Conservation (phyloP, 1,140 invertebrate genomes). For the Neodiprion virginianus region DNA sequence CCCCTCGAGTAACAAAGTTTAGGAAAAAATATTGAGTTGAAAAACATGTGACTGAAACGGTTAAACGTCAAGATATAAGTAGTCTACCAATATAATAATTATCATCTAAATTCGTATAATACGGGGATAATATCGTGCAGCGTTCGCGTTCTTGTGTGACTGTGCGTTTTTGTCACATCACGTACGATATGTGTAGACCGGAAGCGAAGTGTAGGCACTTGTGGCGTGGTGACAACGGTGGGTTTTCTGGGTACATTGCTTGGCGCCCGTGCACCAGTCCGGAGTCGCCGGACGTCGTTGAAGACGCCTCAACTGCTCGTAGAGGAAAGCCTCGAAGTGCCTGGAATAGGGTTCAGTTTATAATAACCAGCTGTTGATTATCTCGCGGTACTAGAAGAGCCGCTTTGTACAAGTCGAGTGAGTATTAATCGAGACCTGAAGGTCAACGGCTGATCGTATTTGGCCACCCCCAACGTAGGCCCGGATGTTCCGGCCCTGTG, state of each 20-base stretch:
- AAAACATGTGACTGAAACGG: too few relatives aligned
- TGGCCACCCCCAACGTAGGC: slow-evolving; percentile 54
- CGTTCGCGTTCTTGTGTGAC: too few relatives aligned
- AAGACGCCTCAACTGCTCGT: slow-evolving; percentile 82
- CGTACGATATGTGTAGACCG: slow-evolving; percentile 63
- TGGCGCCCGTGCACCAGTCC: slow-evolving; percentile 65
- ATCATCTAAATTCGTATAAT: too few relatives aligned
- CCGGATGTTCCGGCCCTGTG: slow-evolving; percentile 57
- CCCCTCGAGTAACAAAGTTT: too few relatives aligned
- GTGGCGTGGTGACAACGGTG: slow-evolving; percentile 88
- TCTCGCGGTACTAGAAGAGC: too few relatives aligned
- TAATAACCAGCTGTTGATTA: slow-evolving; percentile 15
- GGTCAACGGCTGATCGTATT: slow-evolving; percentile 55
- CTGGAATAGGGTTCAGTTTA: slow-evolving; percentile 52
- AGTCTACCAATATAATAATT: too few relatives aligned
- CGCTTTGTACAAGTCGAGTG: too few relatives aligned
- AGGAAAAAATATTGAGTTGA: too few relatives aligned
- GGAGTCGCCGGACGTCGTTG: slow-evolving; percentile 69
- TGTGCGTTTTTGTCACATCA: slow-evolving; percentile 9
- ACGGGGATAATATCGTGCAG: too few relatives aligned
- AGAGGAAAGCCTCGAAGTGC: slow-evolving; percentile 90
- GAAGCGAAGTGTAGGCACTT: slow-evolving; percentile 88
- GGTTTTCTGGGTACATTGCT: slow-evolving; percentile 80
- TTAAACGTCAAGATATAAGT: too few relatives aligned
- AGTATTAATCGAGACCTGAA: slow-evolving; percentile 44